Conservation (phyloP, 1,140 invertebrate genomes). For the Wasmannia auropunctata region DNA sequence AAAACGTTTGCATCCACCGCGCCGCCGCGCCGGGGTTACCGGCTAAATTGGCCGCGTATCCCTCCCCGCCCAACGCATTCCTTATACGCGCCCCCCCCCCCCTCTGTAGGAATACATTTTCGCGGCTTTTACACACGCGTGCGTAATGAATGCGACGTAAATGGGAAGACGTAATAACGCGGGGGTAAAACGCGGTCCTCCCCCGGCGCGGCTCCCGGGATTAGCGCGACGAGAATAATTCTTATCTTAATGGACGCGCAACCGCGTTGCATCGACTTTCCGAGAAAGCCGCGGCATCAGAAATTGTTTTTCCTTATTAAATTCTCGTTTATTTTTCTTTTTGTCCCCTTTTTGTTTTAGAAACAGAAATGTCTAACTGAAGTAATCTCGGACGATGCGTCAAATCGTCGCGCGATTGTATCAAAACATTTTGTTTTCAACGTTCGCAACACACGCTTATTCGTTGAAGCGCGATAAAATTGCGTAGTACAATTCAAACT, state of each 20-base stretch:
- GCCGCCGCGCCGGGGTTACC: not conserved
- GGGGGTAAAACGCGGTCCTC: conserved; percentile 9
- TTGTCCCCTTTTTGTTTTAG: not conserved
- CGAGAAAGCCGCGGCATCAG: not conserved
- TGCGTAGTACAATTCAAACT: not conserved
- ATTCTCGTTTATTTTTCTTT: not conserved
- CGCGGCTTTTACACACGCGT: conserved; percentile 34
- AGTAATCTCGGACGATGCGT: not conserved
- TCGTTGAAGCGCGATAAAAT: not conserved
- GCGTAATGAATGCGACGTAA: conserved; percentile 56
- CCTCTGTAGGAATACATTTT: conserved; percentile 26
- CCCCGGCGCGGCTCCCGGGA: not conserved
- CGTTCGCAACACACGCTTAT: not conserved
- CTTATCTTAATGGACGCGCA: conserved; percentile 25
- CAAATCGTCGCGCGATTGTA: not conserved
- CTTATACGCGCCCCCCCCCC: conserved; percentile 35
- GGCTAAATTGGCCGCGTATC: conserved; percentile 46
- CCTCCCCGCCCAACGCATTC: conserved; percentile 4
- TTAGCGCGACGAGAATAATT: conserved; percentile 48
- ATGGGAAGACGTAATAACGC: conserved; percentile 45
- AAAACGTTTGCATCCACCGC: conserved; percentile 51
- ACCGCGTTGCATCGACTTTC: not conserved
- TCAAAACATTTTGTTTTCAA: not conserved
- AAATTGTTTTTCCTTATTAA: not conserved
- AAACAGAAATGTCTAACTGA: not conserved